Base-by-base conservation (phyloP, 2,113 vertebrate species). In the Oreochromis spilurus region DNA sequence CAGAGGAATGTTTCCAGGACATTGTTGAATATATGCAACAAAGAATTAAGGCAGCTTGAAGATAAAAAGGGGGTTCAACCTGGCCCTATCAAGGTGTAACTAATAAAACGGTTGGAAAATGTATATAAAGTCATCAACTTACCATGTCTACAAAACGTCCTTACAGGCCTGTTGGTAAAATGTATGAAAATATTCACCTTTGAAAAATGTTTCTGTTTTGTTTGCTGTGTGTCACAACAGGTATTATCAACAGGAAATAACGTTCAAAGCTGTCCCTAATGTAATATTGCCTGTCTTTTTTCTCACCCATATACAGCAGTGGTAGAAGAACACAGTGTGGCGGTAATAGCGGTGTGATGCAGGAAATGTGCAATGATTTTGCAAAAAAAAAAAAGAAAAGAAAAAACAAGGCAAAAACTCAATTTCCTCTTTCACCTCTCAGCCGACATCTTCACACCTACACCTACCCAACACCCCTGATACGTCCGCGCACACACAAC, bases 381-480 rank as follows among this genome's bases (percentile, higher is more conserved):
- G 52, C 40, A 21, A 21, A 84, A 16, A 82, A 78, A 84, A 48
- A 24, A 8, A 13, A 84, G 12, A 24, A 3, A 82, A 57, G 16
- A 36, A 36, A 62, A 36, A 34, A 19, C 1, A n/a, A 36, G 17
- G 17, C 34, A 38, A 67, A 84, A 88, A 86, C 77, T 84, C 57
- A 54, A 83, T 81, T 90, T 91, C 82, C 81, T 90, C 60, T 79
- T 57, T 89, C 83, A 90, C 90, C 81, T 84, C 84, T 67, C 19
- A 43, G 80, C 80, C 34, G 75, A 85, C 87, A 84, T 65, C 54
- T 29, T 84, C 58, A 85, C 84, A 83, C 70, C 65, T 48, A 79
- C 81, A 91, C 78, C 85, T 80, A 55, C 57, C 72, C 55, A 36
- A 45, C 40, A 84, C 67, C 75, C 78, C 83, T 3, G 21, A 55